These are phyloP conservation scores for Tenthredo scrophulariae DNA, from an alignment of 2,888 invertebrate species.

Conservation along the genomic window DNA sequence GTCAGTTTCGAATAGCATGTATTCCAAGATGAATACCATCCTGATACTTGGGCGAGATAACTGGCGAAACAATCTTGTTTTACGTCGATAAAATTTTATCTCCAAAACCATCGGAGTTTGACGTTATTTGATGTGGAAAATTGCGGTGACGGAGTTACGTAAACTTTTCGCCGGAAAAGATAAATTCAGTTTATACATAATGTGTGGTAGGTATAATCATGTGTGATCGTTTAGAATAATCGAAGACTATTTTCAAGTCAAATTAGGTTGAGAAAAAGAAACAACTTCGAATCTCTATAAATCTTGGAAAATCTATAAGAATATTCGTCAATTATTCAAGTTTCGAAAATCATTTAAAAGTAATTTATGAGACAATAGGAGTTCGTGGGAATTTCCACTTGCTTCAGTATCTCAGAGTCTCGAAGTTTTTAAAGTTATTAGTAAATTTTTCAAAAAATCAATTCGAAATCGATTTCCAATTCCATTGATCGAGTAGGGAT, in stretches of 20 bases:
- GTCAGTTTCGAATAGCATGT: not conserved
- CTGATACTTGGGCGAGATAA: not conserved
- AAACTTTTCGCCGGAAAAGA: not conserved
- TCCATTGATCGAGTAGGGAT: too few relatives aligned
- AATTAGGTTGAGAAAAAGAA: too few relatives aligned
- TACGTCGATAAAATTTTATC: not conserved
- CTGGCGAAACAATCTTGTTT: not conserved
- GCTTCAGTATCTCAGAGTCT: too few relatives aligned
- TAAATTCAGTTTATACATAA: not conserved
- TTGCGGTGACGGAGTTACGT: not conserved
- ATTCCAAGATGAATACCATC: not conserved
- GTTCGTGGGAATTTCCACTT: too few relatives aligned
- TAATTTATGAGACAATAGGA: too few relatives aligned
- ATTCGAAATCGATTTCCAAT: too few relatives aligned
- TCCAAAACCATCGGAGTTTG: not conserved
- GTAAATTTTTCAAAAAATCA: too few relatives aligned
- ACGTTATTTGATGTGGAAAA: conserved; percentile 4
- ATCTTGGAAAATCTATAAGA: too few relatives aligned
- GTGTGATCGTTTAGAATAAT: not conserved
- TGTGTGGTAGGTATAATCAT: not conserved
- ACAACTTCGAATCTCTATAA: too few relatives aligned
- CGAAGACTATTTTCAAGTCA: not conserved
- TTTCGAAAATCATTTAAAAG: too few relatives aligned
- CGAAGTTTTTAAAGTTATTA: too few relatives aligned
- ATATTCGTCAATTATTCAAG: too few relatives aligned